Conservation (phyloP, 1,140 invertebrate genomes). For the Zaprionus ghesquierei region DNA sequence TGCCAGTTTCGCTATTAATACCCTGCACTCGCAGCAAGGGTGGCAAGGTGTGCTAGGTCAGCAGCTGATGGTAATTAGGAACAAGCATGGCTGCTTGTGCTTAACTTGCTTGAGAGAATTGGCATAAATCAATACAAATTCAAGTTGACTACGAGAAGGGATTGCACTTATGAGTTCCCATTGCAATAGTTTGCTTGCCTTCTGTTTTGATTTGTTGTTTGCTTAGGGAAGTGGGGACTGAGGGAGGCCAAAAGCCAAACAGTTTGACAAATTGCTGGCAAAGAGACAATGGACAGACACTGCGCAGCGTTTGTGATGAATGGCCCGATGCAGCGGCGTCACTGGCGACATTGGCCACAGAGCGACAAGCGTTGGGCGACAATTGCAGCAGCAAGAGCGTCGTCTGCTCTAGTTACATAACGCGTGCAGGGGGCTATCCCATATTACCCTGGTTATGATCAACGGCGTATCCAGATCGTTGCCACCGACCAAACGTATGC, state of each 20-base stretch:
- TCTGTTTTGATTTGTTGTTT: constrained; percentile 72
- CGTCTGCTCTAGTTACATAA: constrained; percentile 64
- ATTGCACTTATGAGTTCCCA: background rate
- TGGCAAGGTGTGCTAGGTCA: constrained; percentile 15
- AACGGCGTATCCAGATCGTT: constrained; percentile 94
- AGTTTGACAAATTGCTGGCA: constrained; percentile 44
- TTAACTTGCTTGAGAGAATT: background rate
- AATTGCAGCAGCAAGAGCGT: constrained; percentile 5
- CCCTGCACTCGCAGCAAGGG: constrained; percentile 18
- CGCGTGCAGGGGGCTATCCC: constrained; percentile 45
- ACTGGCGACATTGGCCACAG: constrained; percentile 45
- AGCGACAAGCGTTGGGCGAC: constrained; percentile 38
- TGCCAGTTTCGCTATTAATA: constrained; percentile 33
- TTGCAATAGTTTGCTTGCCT: background rate
- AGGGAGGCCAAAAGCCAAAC: constrained; percentile 62
- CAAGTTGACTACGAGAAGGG: background rate
- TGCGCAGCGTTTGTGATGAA: constrained; percentile 56
- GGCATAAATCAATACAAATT: background rate
- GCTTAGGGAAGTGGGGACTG: constrained; percentile 23
- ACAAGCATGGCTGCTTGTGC: background rate
- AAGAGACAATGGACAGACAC: constrained; percentile 29
- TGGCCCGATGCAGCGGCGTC: constrained; percentile 23
- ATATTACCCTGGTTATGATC: constrained; percentile 92
- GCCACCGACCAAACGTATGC: constrained; percentile 95
- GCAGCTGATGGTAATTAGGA: background rate